These are phyloP conservation scores for Belgica antarctica DNA, from an alignment of 2,888 invertebrate genomes.

Conservation along the genomic window DNA sequence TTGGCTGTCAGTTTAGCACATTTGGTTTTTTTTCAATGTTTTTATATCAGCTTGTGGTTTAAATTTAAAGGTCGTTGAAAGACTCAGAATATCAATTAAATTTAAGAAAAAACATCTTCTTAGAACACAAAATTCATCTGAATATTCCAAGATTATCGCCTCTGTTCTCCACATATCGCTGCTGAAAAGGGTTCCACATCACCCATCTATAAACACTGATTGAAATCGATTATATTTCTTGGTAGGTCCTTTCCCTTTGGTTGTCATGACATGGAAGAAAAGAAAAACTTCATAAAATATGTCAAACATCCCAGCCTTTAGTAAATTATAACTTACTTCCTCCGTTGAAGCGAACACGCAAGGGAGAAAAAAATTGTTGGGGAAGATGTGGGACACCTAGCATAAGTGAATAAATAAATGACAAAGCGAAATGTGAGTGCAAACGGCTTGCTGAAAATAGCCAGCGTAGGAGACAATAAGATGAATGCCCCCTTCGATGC, in stretches of 20 bases:
- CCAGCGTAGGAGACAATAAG: background rate
- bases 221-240: background rate
- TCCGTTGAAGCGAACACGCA: background rate
- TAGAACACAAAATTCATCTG: no score
- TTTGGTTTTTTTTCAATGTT: no score
- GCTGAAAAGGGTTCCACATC: no score
- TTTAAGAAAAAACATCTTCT: no score
- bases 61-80: no score
- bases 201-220: background rate
- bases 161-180: no score
- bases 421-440: slow-evolving; percentile 19
- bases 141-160: no score
- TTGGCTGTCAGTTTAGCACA: no score
- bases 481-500: background rate
- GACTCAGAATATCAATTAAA: no score
- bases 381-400: slow-evolving; percentile 6
- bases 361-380: no score
- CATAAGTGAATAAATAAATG: background rate
- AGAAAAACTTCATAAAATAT: background rate
- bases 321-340: slow-evolving; percentile 15
- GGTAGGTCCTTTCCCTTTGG: background rate
- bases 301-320: background rate
- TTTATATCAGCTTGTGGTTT: no score
- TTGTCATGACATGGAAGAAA: background rate
- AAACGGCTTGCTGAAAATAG: background rate